These are phyloP conservation scores for Caenorhabditis virilis DNA, from an alignment of 2,888 invertebrate genomes.

Conservation along the genomic window DNA sequence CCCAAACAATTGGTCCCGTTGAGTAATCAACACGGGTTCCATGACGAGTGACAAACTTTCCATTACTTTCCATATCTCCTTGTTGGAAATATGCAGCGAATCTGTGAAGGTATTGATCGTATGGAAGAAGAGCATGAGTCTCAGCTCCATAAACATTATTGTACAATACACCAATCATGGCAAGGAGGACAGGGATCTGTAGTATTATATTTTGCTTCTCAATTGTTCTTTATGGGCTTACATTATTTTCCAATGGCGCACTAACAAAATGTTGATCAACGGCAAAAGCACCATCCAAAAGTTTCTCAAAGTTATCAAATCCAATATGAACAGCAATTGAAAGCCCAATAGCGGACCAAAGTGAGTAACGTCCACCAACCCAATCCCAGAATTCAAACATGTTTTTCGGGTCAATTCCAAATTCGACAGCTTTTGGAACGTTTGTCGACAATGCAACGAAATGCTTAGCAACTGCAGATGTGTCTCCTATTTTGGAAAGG, in stretches of 20 bases:
- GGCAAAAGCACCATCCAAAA: slow-evolving; percentile 87
- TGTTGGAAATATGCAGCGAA: slow-evolving; percentile 99
- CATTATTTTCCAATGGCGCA: slow-evolving; percentile 88
- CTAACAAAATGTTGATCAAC: slow-evolving; percentile 91
- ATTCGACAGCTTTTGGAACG: slow-evolving; percentile 86
- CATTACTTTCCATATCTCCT: slow-evolving; percentile 88
- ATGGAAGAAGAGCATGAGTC: slow-evolving; percentile 92
- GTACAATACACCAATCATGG: slow-evolving; percentile 87
- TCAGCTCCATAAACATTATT: slow-evolving; percentile 91
- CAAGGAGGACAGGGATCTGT: slow-evolving; percentile 89
- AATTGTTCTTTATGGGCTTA: no score
- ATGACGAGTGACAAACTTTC: slow-evolving; percentile 77
- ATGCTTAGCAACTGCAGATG: slow-evolving; percentile 82
- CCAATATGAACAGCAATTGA: slow-evolving; percentile 90
- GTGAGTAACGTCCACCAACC: slow-evolving; percentile 95
- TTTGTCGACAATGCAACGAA: slow-evolving; percentile 98
- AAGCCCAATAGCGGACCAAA: slow-evolving; percentile 98
- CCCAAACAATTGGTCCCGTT: slow-evolving; percentile 88
- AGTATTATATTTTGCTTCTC: no score
- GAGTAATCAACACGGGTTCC: slow-evolving; percentile 72
- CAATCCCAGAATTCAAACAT: slow-evolving; percentile 99
- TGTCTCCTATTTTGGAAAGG: slow-evolving; percentile 73
- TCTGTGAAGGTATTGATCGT: slow-evolving; percentile 95
- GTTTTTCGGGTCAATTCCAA: slow-evolving; percentile 93
- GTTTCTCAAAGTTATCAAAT: slow-evolving; percentile 88